Conservation (phyloP, 2,797 vertebrate genomes). For the Morelia viridis region DNA sequence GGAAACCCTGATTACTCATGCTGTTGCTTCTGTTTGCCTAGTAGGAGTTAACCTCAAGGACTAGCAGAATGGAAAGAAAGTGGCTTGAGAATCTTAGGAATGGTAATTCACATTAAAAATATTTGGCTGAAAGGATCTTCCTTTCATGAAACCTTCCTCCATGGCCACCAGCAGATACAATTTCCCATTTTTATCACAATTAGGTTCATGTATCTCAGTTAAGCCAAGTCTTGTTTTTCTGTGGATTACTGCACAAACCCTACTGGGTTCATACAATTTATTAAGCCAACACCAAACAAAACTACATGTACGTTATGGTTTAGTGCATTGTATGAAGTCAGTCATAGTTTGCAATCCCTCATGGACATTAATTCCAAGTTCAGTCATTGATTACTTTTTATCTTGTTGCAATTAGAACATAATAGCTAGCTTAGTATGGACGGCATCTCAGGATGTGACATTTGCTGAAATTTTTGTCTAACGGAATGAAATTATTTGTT, state of each 20-base stretch:
- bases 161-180: neutral
- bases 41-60: neutral
- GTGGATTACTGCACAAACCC: neutral
- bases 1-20: neutral
- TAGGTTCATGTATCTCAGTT: neutral
- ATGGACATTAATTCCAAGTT: neutral
- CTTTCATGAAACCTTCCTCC: neutral
- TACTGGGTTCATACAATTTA: neutral
- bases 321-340: neutral
- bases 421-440: neutral
- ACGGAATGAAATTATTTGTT: conserved; percentile 3
- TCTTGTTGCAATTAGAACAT: neutral
- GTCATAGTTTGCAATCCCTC: neutral
- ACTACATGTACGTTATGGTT: neutral
- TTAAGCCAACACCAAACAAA: neutral
- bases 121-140: neutral
- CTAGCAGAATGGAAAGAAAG: neutral
- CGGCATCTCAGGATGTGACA: neutral
- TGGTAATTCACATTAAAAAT: neutral
- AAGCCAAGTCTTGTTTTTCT: neutral
- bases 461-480: neutral
- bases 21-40: neutral
- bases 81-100: neutral
- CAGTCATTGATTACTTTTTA: neutral
- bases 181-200: neutral